Percentiles rank a stretch among this genome's conserved stretches.
phyloP scores from a whole-genome alignment of 92 coral and sea anemone species.

The Muricea muricata region DNA sequence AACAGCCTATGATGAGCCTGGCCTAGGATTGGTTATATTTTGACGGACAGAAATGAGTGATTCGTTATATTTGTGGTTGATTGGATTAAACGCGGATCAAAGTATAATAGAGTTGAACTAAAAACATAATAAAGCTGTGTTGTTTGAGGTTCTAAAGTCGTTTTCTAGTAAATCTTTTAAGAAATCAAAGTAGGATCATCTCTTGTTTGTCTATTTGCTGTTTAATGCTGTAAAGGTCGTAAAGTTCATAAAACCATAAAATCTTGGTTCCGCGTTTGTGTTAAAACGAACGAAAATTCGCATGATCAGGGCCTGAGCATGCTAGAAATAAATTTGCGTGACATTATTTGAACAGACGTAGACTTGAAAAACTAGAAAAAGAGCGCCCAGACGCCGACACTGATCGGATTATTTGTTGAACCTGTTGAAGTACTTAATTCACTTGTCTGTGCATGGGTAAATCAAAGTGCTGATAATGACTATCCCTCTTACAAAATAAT shows the following conservation, averaged over 20 bases:
- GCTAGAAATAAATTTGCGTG: background rate
- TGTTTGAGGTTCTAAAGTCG: too few species aligned
- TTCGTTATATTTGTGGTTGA: too few species aligned
- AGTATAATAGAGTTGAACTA: too few species aligned
- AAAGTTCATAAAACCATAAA: background rate
- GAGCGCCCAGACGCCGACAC: background rate
- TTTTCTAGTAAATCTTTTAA: too few species aligned
- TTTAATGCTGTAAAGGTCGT: too few species aligned
- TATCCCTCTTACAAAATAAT: background rate
- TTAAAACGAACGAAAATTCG: background rate
- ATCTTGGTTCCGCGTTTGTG: too few species aligned
- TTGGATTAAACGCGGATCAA: too few species aligned
- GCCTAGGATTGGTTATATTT: background rate
- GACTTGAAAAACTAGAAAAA: background rate
- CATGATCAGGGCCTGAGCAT: too few species aligned
- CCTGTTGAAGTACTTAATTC: background rate
- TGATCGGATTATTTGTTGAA: background rate
- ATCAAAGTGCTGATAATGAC: background rate
- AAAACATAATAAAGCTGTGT: too few species aligned
- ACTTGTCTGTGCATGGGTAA: conserved; percentile 15
- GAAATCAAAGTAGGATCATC: too few species aligned
- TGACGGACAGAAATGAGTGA: background rate
- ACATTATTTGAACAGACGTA: background rate
- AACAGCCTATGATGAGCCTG: background rate
- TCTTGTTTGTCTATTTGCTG: too few species aligned